These are phyloP conservation scores for Diabrotica virgifera DNA, from an alignment of 1,140 invertebrate species.

Conservation along the genomic window DNA sequence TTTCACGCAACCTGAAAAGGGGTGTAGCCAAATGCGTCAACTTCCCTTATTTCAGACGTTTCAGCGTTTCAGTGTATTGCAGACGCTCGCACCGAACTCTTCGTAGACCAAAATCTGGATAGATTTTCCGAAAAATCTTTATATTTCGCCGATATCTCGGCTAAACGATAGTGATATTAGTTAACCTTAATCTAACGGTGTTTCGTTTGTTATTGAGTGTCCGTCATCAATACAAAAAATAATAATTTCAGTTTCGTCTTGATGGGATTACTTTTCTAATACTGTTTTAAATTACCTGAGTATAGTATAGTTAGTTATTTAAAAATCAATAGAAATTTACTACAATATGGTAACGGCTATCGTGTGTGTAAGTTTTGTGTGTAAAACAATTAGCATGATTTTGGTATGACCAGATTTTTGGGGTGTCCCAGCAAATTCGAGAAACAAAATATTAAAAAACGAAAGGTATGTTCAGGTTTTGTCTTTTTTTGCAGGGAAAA, in stretches of 20 bases:
- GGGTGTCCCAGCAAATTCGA: slow-evolving; percentile 13
- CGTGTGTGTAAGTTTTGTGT: slow-evolving; percentile 3
- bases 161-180: too few relatives aligned
- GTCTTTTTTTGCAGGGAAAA: not conserved
- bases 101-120: not conserved
- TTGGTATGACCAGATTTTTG: slow-evolving; percentile 13
- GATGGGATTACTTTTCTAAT: not conserved
- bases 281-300: not conserved
- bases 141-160: not conserved
- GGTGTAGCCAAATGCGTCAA: slow-evolving; percentile 21
- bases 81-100: not conserved
- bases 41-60: slow-evolving; percentile 18
- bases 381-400: slow-evolving; percentile 10
- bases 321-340: slow-evolving; percentile 3
- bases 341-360: not conserved
- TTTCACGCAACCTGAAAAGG: slow-evolving; percentile 22
- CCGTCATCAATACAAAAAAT: not conserved
- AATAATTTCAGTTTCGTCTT: not conserved
- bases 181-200: not conserved
- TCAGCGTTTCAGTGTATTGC: slow-evolving; percentile 12
- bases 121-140: not conserved
- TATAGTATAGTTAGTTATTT: not conserved
- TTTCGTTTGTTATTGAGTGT: not conserved
- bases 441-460: slow-evolving; percentile 18
- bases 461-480: slow-evolving; percentile 12